Percentiles rank a stretch among this genome's conserved stretches.
Conservation (phyloP, 2,797 vertebrate genomes). For the Brotula barbata region DNA sequence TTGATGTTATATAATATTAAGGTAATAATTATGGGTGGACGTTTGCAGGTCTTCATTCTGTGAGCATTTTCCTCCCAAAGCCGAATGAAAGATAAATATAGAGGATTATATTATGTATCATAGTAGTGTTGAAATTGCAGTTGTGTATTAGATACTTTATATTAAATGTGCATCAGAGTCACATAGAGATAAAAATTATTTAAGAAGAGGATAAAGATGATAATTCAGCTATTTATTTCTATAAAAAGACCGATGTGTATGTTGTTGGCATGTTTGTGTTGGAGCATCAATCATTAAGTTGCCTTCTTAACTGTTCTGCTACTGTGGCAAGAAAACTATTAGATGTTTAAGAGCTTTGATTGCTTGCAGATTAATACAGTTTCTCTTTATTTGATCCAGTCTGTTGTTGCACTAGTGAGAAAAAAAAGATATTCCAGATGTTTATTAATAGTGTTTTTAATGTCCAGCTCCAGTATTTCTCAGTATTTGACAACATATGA, state of each 20-base stretch:
- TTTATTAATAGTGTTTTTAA: slow-evolving; percentile 81
- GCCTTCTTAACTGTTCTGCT: slow-evolving; percentile 84
- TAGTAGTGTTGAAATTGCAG: slow-evolving; percentile 80
- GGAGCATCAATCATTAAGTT: slow-evolving; percentile 83
- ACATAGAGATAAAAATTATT: slow-evolving; percentile 86
- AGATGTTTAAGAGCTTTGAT: slow-evolving; percentile 80
- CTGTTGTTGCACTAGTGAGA: slow-evolving; percentile 81
- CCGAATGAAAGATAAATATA: slow-evolving; percentile 68
- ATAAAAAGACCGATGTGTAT: slow-evolving; percentile 81
- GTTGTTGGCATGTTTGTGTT: slow-evolving; percentile 88
- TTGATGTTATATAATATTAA: slow-evolving; percentile 69
- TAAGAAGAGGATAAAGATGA: slow-evolving; percentile 83
- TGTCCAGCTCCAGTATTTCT: slow-evolving; percentile 71
- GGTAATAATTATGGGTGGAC: slow-evolving; percentile 61
- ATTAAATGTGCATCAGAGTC: slow-evolving; percentile 85
- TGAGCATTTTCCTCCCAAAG: slow-evolving; percentile 70
- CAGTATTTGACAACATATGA: slow-evolving; percentile 76
- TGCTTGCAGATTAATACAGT: slow-evolving; percentile 80
- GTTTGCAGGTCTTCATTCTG: slow-evolving; percentile 70
- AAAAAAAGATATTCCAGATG: slow-evolving; percentile 72
- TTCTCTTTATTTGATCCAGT: slow-evolving; percentile 73
- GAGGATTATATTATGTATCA: slow-evolving; percentile 78
- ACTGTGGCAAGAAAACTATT: slow-evolving; percentile 79
- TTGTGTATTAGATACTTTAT: slow-evolving; percentile 86
- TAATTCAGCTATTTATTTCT: slow-evolving; percentile 86